Conservation (phyloP, 2,888 invertebrate species). For the Muscina levida region DNA sequence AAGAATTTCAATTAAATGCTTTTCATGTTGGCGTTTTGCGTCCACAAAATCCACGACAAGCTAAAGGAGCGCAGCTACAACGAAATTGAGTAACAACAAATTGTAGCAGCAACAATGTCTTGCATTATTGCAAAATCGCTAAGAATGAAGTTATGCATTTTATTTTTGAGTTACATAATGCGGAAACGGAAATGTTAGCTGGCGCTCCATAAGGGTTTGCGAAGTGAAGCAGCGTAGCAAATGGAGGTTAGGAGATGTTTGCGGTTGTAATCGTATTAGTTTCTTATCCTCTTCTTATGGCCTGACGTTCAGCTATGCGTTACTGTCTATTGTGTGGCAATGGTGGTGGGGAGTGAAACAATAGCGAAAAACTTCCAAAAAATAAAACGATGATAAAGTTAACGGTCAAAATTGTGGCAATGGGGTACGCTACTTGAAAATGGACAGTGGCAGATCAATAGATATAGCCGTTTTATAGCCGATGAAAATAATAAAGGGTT, state of each 20-base stretch:
- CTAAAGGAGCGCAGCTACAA: not conserved
- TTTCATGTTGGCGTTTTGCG: conserved; percentile 19
- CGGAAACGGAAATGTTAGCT: not conserved
- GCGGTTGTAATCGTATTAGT: not conserved
- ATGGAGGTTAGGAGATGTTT: not conserved
- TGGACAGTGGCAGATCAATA: too few relatives aligned
- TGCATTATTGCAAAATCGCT: not conserved
- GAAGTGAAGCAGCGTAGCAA: not conserved
- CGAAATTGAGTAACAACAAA: not conserved
- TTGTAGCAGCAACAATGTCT: conserved; percentile 7
- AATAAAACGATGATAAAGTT: conserved; percentile 25
- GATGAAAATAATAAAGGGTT: too few relatives aligned
- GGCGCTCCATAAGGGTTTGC: too few relatives aligned
- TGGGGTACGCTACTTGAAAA: not conserved
- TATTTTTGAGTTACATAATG: conserved; percentile 23
- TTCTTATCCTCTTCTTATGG: not conserved
- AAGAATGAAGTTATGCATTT: conserved; percentile 27
- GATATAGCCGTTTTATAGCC: too few relatives aligned
- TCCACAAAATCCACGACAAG: not conserved
- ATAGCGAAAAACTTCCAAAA: not conserved
- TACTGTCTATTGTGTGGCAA: conserved; percentile 1
- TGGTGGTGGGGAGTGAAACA: not conserved
- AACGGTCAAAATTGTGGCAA: conserved; percentile 12
- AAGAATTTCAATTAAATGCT: conserved; percentile 65
- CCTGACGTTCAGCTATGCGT: conserved; percentile 4